These are phyloP conservation scores for Yponomeuta cagnagella DNA, from an alignment of 2,888 invertebrate genomes.

Conservation along the genomic window DNA sequence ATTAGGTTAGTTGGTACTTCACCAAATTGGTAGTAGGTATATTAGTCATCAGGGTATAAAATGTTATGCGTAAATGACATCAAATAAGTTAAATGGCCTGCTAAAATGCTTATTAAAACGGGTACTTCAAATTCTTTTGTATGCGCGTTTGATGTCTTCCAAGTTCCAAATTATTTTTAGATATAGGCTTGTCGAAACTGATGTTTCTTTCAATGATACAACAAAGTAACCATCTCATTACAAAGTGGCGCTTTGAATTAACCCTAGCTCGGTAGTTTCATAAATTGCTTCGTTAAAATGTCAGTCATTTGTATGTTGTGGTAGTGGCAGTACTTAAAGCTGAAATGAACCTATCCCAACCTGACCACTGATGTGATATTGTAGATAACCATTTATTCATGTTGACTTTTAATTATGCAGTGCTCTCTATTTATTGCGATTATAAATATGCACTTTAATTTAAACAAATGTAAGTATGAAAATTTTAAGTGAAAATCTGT, in stretches of 20 bases:
- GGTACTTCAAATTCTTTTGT: constrained; percentile 11
- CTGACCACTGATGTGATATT: constrained; percentile 70
- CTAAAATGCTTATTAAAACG: constrained; percentile 29
- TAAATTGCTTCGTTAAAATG: constrained; percentile 40
- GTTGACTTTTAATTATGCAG: constrained; percentile 26
- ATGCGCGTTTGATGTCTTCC: constrained; percentile 17
- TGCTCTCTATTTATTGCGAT: constrained; percentile 48
- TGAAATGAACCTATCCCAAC: constrained; percentile 30
- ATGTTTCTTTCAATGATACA: constrained; percentile 1
- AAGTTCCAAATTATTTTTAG: constrained; percentile 13
- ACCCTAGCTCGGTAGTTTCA: constrained; percentile 11
- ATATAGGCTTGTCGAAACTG: constrained; percentile 5
- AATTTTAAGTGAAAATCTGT: constrained; percentile 23
- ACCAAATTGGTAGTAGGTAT: constrained; percentile 7
- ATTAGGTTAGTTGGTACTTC: constrained; percentile 15
- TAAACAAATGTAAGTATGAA: constrained; percentile 7
- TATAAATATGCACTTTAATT: constrained; percentile 2
- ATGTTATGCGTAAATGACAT: constrained; percentile 29
- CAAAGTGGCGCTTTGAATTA: not conserved
- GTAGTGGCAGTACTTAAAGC: constrained; percentile 9
- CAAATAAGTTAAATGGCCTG: constrained; percentile 39
- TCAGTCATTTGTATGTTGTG: constrained; percentile 2
- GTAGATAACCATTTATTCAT: constrained; percentile 16
- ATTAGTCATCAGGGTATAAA: constrained; percentile 15
- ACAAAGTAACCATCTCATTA: not conserved